Conservation (phyloP, 92 coral and sea anemone genomes). For the Scolanthus callimorphus region DNA sequence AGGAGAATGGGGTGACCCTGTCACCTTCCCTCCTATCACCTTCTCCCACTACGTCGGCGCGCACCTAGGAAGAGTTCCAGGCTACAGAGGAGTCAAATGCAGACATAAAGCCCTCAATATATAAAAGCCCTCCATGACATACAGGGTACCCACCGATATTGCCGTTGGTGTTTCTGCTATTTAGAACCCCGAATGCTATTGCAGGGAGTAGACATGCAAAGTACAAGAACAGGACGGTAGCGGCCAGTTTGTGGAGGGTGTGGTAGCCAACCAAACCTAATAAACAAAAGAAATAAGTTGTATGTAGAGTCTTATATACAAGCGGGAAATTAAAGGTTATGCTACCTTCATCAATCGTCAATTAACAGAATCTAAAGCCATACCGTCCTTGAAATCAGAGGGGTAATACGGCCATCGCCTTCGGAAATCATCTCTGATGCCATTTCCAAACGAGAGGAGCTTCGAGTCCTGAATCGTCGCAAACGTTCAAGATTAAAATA, state of each 20-base stretch:
- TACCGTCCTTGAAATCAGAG: slow-evolving; percentile 65
- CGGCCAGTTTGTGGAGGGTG: slow-evolving; percentile 54
- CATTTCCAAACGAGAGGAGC: slow-evolving; percentile 53
- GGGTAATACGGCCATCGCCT: slow-evolving; percentile 69
- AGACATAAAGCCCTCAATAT: not conserved
- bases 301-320: too few relatives aligned
- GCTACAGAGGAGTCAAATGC: too few relatives aligned
- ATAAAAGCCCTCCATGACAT: not conserved
- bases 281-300: too few relatives aligned
- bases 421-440: slow-evolving; percentile 42
- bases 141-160: slow-evolving; percentile 74
- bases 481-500: too few relatives aligned
- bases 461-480: slow-evolving; percentile 26
- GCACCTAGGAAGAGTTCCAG: too few relatives aligned
- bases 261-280: slow-evolving; percentile 66
- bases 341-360: not conserved
- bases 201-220: slow-evolving; percentile 83
- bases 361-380: slow-evolving; percentile 1
- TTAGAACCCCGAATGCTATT: slow-evolving; percentile 88
- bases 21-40: too few relatives aligned
- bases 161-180: slow-evolving; percentile 74
- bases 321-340: too few relatives aligned
- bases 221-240: slow-evolving; percentile 69
- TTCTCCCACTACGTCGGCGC: too few relatives aligned
- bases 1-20: too few relatives aligned